These are phyloP conservation scores for Acanthisitta chloris DNA, from an alignment of 2,113 vertebrate genomes.

Conservation along the genomic window DNA sequence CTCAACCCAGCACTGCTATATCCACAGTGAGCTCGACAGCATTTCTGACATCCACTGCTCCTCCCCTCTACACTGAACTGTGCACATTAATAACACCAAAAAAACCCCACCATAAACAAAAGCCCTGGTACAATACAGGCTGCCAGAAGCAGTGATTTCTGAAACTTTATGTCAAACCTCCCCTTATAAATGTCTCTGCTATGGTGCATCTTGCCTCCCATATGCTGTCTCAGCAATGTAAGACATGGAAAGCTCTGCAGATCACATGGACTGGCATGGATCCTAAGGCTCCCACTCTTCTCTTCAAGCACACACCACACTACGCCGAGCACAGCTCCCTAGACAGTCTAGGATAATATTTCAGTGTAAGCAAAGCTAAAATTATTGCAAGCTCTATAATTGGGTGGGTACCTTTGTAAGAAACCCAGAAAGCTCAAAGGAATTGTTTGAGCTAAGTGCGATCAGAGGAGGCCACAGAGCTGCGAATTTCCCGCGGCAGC, in stretches of 20 bases:
- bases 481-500: rapidly evolving
- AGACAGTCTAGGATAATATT: neutral
- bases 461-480: neutral
- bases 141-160: neutral
- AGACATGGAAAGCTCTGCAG: neutral
- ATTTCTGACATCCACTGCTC: neutral
- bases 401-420: neutral
- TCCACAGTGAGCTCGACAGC: neutral
- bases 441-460: neutral
- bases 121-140: neutral
- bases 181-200: neutral
- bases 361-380: neutral
- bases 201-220: neutral
- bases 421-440: neutral
- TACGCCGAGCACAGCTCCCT: neutral
- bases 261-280: neutral
- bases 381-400: neutral
- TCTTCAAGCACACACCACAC: neutral
- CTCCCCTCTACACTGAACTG: neutral
- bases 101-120: neutral
- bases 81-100: neutral
- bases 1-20: neutral
- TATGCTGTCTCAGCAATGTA: neutral
- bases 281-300: neutral
- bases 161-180: neutral